phyloP scores from a whole-genome alignment of 2,888 invertebrate species.

The Epinotia brunnichana region DNA sequence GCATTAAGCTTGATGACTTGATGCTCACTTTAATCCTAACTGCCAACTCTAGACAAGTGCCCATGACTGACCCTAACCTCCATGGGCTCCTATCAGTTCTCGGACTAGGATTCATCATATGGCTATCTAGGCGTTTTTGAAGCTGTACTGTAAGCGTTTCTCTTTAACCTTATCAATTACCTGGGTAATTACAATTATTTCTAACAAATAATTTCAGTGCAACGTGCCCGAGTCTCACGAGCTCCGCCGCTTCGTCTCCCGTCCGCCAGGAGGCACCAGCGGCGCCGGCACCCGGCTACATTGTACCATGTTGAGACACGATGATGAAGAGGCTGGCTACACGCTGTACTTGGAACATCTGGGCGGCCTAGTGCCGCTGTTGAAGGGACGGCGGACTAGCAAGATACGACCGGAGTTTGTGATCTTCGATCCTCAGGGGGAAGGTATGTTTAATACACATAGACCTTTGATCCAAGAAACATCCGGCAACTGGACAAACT shows the following conservation, averaged over 20 bases:
- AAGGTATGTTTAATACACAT: slow-evolving; percentile 78
- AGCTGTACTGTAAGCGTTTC: too few relatives aligned
- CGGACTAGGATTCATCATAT: too few relatives aligned
- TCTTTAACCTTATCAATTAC: too few relatives aligned
- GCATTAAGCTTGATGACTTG: too few relatives aligned
- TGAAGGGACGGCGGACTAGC: slow-evolving; percentile 97
- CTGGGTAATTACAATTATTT: too few relatives aligned
- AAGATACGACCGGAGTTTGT: slow-evolving; percentile 99
- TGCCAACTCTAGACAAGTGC: too few relatives aligned
- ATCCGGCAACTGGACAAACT: too few relatives aligned
- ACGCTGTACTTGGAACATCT: slow-evolving; percentile 97
- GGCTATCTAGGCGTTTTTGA: too few relatives aligned
- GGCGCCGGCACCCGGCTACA: slow-evolving; percentile 91
- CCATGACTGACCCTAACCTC: too few relatives aligned
- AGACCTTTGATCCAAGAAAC: too few relatives aligned
- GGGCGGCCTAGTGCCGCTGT: slow-evolving; percentile 96
- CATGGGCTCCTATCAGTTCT: too few relatives aligned
- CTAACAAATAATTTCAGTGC: slow-evolving; percentile 85
- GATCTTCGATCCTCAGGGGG: slow-evolving; percentile 95
- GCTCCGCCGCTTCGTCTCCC: slow-evolving; percentile 95
- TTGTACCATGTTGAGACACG: slow-evolving; percentile 98
- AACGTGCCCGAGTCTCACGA: slow-evolving; percentile 96
- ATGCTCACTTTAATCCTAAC: too few relatives aligned
- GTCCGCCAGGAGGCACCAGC: slow-evolving; percentile 86
- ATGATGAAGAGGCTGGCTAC: slow-evolving; percentile 91